Evolutionary conservation across 2,113 vertebrate genomes (phyloP).

Genomic region (Ceratotherium simum): DNA sequence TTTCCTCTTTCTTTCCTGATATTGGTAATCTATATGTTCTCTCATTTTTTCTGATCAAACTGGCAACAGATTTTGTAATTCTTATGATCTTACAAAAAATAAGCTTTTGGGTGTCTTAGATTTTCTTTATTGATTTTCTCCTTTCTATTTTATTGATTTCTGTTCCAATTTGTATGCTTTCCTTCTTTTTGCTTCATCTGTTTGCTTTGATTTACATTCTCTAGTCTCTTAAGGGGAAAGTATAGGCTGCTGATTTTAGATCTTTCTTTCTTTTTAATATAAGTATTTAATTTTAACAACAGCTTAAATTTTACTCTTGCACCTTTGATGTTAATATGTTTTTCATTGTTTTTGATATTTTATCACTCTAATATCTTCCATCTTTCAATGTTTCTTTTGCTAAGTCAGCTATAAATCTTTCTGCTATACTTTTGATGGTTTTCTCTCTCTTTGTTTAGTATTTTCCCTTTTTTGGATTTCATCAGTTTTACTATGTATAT

Average conservation of each 20-base stretch:
- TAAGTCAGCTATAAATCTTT: background rate
- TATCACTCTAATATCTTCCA: background rate
- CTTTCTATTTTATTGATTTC: background rate
- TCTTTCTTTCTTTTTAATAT: background rate
- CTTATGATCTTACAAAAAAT: background rate
- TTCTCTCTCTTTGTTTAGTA: background rate
- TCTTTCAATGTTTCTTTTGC: background rate
- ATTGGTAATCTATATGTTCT: background rate
- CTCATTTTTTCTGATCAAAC: background rate
- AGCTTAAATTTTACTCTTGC: background rate
- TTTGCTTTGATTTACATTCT: background rate
- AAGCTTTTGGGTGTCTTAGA: background rate
- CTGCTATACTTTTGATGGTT: background rate
- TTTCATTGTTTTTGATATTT: background rate
- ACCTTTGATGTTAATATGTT: background rate
- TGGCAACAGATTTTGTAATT: background rate
- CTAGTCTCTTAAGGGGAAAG: background rate
- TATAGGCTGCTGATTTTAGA: background rate
- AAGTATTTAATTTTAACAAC: background rate
- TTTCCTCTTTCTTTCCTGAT: background rate
- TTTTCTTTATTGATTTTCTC: background rate
- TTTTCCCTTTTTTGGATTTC: background rate
- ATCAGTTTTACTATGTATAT: background rate
- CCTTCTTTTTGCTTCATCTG: background rate
- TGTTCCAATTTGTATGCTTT: background rate